Base-by-base conservation (phyloP, 2,113 vertebrate species). In the Oryzias melastigma region DNA sequence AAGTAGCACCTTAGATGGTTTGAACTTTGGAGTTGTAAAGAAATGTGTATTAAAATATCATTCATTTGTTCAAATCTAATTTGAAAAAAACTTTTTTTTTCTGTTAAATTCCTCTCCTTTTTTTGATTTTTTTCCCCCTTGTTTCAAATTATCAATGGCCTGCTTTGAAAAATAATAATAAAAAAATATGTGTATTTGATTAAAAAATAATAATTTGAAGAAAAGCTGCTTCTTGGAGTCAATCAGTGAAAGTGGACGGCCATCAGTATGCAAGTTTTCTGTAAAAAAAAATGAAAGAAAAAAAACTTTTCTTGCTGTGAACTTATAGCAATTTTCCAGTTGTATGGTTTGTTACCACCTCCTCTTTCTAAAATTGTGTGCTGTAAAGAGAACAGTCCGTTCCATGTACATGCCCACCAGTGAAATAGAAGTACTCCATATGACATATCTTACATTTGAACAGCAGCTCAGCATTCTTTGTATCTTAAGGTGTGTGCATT, bases 321-420 rank as follows among this genome's bases (percentile, higher is more conserved):
- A 91, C 95, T 96, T 94, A 91, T 96, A 94, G 92, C 93, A 94
- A 93, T 95, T 96, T 96, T 94, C 93, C 94, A 93, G 93, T 92
- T 83, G 93, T 94, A 94, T 95, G 94, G 92, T 96, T 96, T 95
- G 94, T 93, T 96, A 94, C 91, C 93, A 93, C 91, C 91, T 92
- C 91, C 92, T 94, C 91, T 87, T 89, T 88, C 91, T 85, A 80
- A 35, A 89, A 85, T 83, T 71, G 78, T 87, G 85, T 81, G 81
- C 82, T 86, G 87, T 87, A 85, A 85, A 87, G 84, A 86, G 71
- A 87, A 81, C 76, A 87, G 83, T 86, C 84, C 68, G 73, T 86
- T 85, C 84, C 77, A 64, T 89, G 86, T 90, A 86, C 93, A 95
- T 95, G 93, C 91, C 91, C 92, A 92, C 89, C 91, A 92, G 94